Conservation (phyloP, 2,113 vertebrate species). For the Gymnocephalus cernua region DNA sequence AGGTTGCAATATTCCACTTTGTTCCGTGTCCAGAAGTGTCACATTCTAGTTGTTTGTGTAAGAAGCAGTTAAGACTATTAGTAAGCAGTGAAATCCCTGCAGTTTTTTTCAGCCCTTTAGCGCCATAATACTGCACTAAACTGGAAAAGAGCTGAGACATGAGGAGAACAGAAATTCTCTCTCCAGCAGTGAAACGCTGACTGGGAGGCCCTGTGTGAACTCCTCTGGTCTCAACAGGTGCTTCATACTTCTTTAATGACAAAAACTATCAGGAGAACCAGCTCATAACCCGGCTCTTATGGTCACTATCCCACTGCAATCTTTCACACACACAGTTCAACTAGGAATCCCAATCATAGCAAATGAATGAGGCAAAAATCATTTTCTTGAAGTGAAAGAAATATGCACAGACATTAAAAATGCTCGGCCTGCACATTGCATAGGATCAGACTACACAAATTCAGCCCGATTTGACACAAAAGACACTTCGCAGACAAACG, state of each 20-base stretch:
- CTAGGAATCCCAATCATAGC: neutral
- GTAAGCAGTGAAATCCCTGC: conserved; percentile 7
- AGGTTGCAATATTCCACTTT: conserved; percentile 19
- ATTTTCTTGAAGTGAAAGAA: neutral
- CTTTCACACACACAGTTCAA: neutral
- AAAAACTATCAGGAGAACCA: neutral
- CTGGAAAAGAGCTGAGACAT: neutral
- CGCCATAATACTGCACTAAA: conserved; percentile 7
- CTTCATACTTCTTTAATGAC: conserved; percentile 8
- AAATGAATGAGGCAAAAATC: neutral
- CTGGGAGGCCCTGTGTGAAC: conserved; percentile 1
- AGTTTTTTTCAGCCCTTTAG: neutral
- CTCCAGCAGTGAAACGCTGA: neutral
- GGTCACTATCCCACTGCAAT: conserved; percentile 1
- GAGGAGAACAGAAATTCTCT: neutral
- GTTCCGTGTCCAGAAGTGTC: neutral
- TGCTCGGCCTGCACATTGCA: neutral
- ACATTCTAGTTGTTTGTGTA: conserved; percentile 8
- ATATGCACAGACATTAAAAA: neutral
- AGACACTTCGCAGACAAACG: no score
- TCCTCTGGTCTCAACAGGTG: conserved; percentile 3
- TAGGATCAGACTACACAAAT: no score
- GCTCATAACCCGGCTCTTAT: neutral
- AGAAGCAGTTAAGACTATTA: conserved; percentile 6
- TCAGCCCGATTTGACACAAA: no score